These are phyloP conservation scores for Hippocampus barbouri DNA, from an alignment of 2,113 vertebrate genomes.

Conservation along the genomic window DNA sequence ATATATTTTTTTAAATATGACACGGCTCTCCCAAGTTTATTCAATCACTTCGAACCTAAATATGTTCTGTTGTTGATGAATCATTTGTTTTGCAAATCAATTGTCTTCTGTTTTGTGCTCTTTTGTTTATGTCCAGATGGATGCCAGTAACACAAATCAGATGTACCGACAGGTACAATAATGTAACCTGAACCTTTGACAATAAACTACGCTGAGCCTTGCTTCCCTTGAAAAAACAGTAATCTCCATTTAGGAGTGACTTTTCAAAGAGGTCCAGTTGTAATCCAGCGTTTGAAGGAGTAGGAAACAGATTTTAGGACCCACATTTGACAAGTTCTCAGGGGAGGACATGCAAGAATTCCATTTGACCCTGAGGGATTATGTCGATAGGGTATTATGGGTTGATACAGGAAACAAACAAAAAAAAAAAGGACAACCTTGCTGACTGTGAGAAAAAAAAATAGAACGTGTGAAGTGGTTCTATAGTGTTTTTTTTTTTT, in stretches of 20 bases:
- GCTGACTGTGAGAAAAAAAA: conserved; percentile 11
- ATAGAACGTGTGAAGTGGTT: conserved; percentile 29
- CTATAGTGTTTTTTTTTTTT: conserved; percentile 29
- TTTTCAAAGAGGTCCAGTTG: conserved; percentile 23
- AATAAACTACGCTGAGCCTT: neutral
- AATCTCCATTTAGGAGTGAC: conserved; percentile 20
- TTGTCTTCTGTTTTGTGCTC: neutral
- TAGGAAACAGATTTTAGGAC: conserved; percentile 27
- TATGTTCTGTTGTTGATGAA: neutral
- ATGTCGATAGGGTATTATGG: conserved; percentile 55
- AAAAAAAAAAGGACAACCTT: conserved; percentile 30
- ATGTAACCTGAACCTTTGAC: neutral
- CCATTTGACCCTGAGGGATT: conserved; percentile 60
- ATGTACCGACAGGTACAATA: neutral
- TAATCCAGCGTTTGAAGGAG: conserved; percentile 43
- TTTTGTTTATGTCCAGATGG: neutral
- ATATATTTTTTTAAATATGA: neutral
- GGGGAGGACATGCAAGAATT: conserved; percentile 45
- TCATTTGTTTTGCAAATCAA: neutral
- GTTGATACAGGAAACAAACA: conserved; percentile 62
- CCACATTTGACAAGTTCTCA: conserved; percentile 28
- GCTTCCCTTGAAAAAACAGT: conserved; percentile 7
- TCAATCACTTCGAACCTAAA: neutral
- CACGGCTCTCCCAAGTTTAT: neutral
- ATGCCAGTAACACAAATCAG: neutral